These are phyloP conservation scores for Tubulanus polymorphus DNA, from an alignment of 2,888 invertebrate species.

Conservation along the genomic window DNA sequence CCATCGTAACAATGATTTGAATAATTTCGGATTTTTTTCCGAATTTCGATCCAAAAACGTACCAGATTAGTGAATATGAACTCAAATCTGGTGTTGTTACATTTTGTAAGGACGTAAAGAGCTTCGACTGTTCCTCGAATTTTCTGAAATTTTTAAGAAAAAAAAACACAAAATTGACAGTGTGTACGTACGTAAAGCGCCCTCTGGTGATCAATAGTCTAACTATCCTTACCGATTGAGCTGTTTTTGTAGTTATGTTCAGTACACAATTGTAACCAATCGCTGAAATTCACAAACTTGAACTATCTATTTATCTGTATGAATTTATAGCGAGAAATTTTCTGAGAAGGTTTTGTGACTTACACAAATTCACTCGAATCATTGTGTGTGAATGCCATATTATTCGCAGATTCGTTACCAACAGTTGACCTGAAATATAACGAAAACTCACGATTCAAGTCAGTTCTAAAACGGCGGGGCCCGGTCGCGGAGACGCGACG, in stretches of 20 bases:
- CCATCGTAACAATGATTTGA: too few species aligned
- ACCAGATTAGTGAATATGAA: constrained; percentile 94
- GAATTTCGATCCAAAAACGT: too few species aligned
- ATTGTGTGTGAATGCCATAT: constrained; percentile 89
- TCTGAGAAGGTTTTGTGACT: constrained; percentile 47
- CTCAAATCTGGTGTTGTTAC: constrained; percentile 80
- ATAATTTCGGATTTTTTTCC: too few species aligned
- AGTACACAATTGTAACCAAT: constrained; percentile 84
- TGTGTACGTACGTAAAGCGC: neutral
- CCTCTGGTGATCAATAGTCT: neutral
- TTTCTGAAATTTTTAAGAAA: too few species aligned
- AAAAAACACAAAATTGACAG: neutral
- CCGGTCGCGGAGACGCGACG: too few species aligned
- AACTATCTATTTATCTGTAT: constrained; percentile 5
- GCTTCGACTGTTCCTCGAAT: constrained; percentile 82
- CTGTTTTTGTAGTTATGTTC: constrained; percentile 74
- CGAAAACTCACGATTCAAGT: too few species aligned
- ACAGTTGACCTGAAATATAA: constrained; percentile 59
- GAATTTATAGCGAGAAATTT: too few species aligned
- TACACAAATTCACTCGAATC: constrained; percentile 87
- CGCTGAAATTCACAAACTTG: constrained; percentile 60
- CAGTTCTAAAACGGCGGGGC: too few species aligned
- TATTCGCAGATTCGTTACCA: constrained; percentile 87
- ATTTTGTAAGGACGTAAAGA: constrained; percentile 79
- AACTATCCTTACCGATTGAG: constrained; percentile 71